A percentile compares a stretch with the other conserved stretches of the same genome.
Conservation (phyloP, 1,140 invertebrate genomes). For the Macrocentrus cingulum region DNA sequence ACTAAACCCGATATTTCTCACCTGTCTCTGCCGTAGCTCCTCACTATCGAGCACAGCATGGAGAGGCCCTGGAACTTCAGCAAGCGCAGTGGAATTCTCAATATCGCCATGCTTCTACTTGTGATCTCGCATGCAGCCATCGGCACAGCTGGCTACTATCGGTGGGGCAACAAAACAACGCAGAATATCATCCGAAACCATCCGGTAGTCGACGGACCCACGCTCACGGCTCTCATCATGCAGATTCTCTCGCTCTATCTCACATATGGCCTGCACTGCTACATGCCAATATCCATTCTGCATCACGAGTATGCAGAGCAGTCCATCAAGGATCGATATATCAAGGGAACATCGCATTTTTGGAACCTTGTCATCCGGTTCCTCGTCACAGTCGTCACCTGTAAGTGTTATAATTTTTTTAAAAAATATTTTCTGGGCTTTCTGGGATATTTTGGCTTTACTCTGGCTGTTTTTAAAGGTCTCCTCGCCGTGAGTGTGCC, state of each 20-base stretch:
- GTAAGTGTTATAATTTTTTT: slow-evolving; percentile 24
- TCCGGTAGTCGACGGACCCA: slow-evolving; percentile 26
- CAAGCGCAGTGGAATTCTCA: slow-evolving; percentile 35
- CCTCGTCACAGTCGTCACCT: slow-evolving; percentile 32
- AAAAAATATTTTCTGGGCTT: too few relatives aligned
- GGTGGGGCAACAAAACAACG: slow-evolving; percentile 33
- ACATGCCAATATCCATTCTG: slow-evolving; percentile 38
- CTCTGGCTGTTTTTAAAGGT: slow-evolving; percentile 34
- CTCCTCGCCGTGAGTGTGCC: slow-evolving; percentile 35
- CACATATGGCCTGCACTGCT: slow-evolving; percentile 40
- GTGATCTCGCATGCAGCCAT: slow-evolving; percentile 31
- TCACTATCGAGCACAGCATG: slow-evolving; percentile 39
- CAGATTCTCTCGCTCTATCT: slow-evolving; percentile 39
- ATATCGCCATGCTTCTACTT: slow-evolving; percentile 37
- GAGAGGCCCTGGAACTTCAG: slow-evolving; percentile 35
- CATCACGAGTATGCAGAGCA: slow-evolving; percentile 31
- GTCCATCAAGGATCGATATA: slow-evolving; percentile 25
- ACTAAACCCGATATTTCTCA: too few relatives aligned
- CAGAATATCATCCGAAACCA: slow-evolving; percentile 43
- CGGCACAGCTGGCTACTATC: slow-evolving; percentile 35
- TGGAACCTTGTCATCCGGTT: slow-evolving; percentile 38
- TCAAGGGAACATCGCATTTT: slow-evolving; percentile 26
- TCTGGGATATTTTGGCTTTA: too few relatives aligned
- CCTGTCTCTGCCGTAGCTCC: slow-evolving; percentile 26
- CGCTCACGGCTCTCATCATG: slow-evolving; percentile 32